A percentile compares a stretch with the other conserved stretches of the same genome.
Conservation (phyloP, 2,888 invertebrate genomes). For the Clistopyga incitator region DNA sequence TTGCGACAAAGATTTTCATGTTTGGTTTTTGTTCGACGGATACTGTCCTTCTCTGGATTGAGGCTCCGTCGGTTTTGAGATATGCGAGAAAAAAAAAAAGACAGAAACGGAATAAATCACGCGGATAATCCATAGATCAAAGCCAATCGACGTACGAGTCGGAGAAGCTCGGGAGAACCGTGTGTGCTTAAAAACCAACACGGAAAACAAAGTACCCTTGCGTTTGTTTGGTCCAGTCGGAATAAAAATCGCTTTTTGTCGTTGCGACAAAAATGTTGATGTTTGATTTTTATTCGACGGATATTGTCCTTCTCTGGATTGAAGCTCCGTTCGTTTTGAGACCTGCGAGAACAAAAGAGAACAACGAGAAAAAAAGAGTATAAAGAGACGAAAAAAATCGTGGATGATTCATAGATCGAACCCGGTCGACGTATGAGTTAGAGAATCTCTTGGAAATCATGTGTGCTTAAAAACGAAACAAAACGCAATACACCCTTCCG, state of each 20-base stretch:
- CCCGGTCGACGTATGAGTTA: neutral
- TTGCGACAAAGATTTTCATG: no score
- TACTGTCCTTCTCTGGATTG: no score
- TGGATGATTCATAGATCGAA: no score
- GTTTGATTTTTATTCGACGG: neutral
- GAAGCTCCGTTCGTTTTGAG: no score
- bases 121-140: constrained; percentile 22
- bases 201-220: neutral
- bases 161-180: constrained; percentile 26
- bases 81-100: constrained; percentile 3
- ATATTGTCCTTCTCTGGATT: neutral
- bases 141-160: constrained; percentile 18
- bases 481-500: constrained; percentile 14
- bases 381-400: no score
- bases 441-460: neutral
- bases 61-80: no score
- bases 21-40: no score
- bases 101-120: constrained; percentile 11
- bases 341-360: neutral
- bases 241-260: constrained; percentile 23
- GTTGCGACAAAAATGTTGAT: neutral
- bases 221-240: constrained; percentile 46
- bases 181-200: constrained; percentile 7
- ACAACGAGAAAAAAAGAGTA: neutral
- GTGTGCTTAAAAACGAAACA: neutral